Base-by-base conservation (phyloP, 1,140 invertebrate genomes). In the Agrypnia vestita region DNA sequence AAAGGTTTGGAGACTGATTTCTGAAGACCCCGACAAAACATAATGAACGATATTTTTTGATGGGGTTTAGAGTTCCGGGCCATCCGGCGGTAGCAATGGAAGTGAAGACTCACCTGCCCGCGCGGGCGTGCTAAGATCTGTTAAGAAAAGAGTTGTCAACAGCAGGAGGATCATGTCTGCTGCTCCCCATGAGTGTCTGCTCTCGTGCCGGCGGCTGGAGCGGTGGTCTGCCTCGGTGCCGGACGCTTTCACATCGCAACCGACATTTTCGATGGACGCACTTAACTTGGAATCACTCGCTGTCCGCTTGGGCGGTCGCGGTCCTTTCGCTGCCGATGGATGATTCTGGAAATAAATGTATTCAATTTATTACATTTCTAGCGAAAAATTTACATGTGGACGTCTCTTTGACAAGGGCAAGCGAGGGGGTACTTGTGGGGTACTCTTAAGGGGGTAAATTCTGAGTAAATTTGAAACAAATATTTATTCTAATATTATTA, bases 131-230 rank as follows among this genome's bases (percentile, higher is more conserved):
- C 51, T 62, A 59, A 59, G 71, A 15, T 67, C 72, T 35, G 79
- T 76, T 76, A 83, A 69, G 59, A 80, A 71, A 72, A 83, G 71
- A 76, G 61, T 80, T 46, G 79, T 79, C 69, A 78, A 73, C 56
- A 83, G 79, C 64, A 80, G 69, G 56, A 80, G 35, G 76, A 75
- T 73, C 82, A 83, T 83, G 12, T 78, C 74, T 83, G 76, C 79
- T 71, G 75, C 49, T 80, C 76, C 53, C 79, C 82, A 80, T 80
- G 47, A 83, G 78, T 47, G 75, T 78, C 72, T 71, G 19, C n/a
- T n/a, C n/a, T n/a, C n/a, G n/a, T n/a, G n/a, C 77, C 76, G 25
- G 17, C 19, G 47, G 56, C 76, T 35, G 43, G 12, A 61, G 12
- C n/a, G 11, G 43, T 51, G 12, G 25, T 43, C 62, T 25, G 59